These are phyloP conservation scores for Macquaria australasica DNA, from an alignment of 2,113 vertebrate genomes.

Conservation along the genomic window DNA sequence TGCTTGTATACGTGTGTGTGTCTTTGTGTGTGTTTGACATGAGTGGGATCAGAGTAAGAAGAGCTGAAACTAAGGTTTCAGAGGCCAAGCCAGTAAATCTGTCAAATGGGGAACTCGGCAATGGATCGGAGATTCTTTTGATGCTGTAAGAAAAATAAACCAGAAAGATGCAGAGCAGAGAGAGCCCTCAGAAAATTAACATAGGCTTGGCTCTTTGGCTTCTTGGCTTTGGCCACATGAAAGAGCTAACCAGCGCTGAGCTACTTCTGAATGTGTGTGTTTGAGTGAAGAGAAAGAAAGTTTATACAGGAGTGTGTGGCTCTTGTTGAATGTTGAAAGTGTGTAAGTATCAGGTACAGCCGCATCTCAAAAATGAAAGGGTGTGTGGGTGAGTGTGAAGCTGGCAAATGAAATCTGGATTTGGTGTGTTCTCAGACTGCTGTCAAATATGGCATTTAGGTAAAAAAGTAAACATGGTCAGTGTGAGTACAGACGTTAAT, in stretches of 20 bases:
- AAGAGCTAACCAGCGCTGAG: constrained; percentile 26
- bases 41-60: constrained; percentile 36
- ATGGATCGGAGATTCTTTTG: constrained; percentile 41
- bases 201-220: constrained; percentile 40
- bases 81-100: constrained; percentile 43
- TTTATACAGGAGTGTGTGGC: constrained; percentile 8
- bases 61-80: constrained; percentile 29
- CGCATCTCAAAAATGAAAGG: constrained; percentile 1
- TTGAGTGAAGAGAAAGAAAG: constrained; percentile 9
- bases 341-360: constrained; percentile 18
- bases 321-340: constrained; percentile 19
- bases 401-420: constrained; percentile 25
- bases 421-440: neutral
- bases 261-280: constrained; percentile 37
- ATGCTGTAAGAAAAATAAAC: constrained; percentile 62
- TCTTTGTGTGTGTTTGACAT: constrained; percentile 35
- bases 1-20: constrained; percentile 17
- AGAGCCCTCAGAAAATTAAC: constrained; percentile 54
- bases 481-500: neutral
- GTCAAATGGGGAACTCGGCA: constrained; percentile 28
- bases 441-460: neutral
- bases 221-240: constrained; percentile 63
- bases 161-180: neutral
- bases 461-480: neutral
- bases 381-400: constrained; percentile 28